Base-by-base conservation (phyloP, 2,888 invertebrate genomes). In the Mesodorylaimus sp. region DNA sequence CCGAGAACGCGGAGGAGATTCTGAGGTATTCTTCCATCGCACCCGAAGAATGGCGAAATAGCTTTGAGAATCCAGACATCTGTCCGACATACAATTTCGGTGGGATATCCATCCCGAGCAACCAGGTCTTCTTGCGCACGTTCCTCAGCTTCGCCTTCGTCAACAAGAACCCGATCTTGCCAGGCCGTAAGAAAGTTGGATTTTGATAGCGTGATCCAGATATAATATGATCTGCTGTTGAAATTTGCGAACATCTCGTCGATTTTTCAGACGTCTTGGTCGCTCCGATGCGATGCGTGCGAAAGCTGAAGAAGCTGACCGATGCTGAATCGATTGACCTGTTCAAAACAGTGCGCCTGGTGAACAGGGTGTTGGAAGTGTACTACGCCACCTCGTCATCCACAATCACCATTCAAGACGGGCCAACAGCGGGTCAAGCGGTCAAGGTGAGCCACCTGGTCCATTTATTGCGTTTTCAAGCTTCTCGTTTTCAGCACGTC, bases 141-240 rank as follows among this genome's bases (percentile, higher is more conserved):
- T 62, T 74, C 16, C 68, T 77, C 52, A 77, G 77, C 16, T 80
- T 77, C 60, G 89, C 85, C 0, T 88, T 89, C 66, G 88, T 88
- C 13, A 93, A 93, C 72, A 76, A 83, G 49, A 79, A 83, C 68
- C 88, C 77, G 65, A 79, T 83, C n/a, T 74, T 82, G 2, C 75
- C 78, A 48, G 83, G 85, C 47, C 81, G 78, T 64, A 44, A 56
- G n/a, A n/a, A n/a, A n/a, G n/a, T n/a, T n/a, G n/a, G n/a, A n/a
- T n/a, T n/a, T n/a, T n/a, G n/a, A n/a, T n/a, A n/a, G n/a, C n/a
- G n/a, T n/a, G n/a, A n/a, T n/a, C n/a, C n/a, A n/a, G n/a, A n/a
- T n/a, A n/a, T n/a, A n/a, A n/a, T n/a, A n/a, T n/a, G n/a, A n/a
- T n/a, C n/a, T n/a, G n/a, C 10, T 32, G 7, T 32, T 32, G 16